Conservation (phyloP, 1,140 invertebrate genomes). For the Samia ricini region DNA sequence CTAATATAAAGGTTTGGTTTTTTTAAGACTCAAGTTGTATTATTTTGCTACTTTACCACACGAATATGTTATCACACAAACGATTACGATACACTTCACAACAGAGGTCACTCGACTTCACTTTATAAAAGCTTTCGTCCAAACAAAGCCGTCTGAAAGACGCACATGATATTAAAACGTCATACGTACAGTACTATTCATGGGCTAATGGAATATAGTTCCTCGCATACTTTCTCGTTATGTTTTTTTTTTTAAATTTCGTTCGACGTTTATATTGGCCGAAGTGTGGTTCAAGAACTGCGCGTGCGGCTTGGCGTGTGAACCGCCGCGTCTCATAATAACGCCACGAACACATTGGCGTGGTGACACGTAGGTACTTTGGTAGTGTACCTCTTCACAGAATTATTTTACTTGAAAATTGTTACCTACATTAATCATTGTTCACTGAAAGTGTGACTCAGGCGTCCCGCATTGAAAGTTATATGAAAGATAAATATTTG, state of each 20-base stretch:
- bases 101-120: background rate
- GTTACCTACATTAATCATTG: background rate
- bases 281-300: conserved; percentile 51
- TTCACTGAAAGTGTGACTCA: background rate
- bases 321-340: conserved; percentile 31
- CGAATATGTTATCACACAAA: background rate
- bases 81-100: background rate
- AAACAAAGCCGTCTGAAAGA: background rate
- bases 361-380: conserved; percentile 45
- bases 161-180: background rate
- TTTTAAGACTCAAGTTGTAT: background rate
- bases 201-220: conserved; percentile 12
- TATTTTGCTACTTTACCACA: conserved; percentile 5
- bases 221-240: conserved; percentile 42
- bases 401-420: background rate
- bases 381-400: background rate
- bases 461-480: background rate
- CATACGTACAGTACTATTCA: conserved; percentile 13
- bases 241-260: conserved; percentile 60
- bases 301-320: conserved; percentile 49
- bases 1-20: too few species aligned
- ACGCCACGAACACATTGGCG: conserved; percentile 32
- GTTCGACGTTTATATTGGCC: conserved; percentile 64
- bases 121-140: background rate
- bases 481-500: background rate